Conservation (phyloP, 2,797 vertebrate genomes). For the Crypturellus tataupa region DNA sequence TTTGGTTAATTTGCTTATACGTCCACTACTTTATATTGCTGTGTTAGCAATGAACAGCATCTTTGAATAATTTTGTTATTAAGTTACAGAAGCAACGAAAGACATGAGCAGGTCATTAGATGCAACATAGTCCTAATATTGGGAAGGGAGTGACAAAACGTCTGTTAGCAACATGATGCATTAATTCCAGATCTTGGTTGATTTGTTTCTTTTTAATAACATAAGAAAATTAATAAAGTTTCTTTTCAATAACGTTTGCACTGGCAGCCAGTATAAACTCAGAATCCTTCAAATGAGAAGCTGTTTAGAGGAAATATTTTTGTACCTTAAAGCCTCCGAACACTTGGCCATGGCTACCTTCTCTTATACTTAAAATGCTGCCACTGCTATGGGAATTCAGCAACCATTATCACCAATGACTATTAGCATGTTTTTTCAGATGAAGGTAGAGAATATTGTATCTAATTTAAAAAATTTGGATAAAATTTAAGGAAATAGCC, state of each 20-base stretch:
- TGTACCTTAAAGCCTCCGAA: neutral
- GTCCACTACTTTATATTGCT: neutral
- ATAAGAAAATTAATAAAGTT: neutral
- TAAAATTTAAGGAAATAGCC: neutral
- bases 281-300: neutral
- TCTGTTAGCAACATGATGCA: neutral
- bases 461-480: neutral
- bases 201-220: slow-evolving; percentile 10
- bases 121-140: neutral
- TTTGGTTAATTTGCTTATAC: neutral
- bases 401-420: neutral
- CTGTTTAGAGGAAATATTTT: neutral
- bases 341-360: neutral
- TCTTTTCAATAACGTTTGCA: neutral
- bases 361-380: neutral
- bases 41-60: neutral
- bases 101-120: neutral
- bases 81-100: neutral
- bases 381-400: neutral
- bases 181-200: slow-evolving; percentile 14
- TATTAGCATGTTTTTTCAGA: neutral
- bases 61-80: neutral
- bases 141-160: slow-evolving; percentile 19
- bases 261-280: neutral
- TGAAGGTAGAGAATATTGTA: neutral